Base-by-base conservation (phyloP, 2,888 invertebrate species). In the Coremacera marginata region DNA sequence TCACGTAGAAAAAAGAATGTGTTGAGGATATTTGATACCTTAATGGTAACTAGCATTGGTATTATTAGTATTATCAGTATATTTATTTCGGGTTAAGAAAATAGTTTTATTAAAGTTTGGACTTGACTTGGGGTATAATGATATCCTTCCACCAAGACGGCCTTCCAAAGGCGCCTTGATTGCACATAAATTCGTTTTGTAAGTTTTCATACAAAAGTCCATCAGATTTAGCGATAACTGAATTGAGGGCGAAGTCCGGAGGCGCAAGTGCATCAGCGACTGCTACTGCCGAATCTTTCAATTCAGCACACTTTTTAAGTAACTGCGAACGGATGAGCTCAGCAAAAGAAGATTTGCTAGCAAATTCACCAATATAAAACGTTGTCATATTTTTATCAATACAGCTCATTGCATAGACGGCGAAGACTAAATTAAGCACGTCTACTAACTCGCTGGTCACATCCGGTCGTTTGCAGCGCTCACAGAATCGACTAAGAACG, bases 191-290 rank as follows among this genome's bases (percentile, higher is more conserved):
- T 79, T 92, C 92, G 79, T 92, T 92, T 87, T 95, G 93, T 19
- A 95, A 90, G 86, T 94, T 93, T 87, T 95, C 93, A 87, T 83
- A 95, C 70, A 88, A 82, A 34, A 88, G 79, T 80, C 98, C 98
- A 90, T 97, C 95, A 37, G 96, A 94, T 85, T 91, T 92, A 72
- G 95, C 98, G 22, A 98, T 91, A 51, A 95, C 94, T 34, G 97
- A 97, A 89, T 96, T 95, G 16, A 98, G 90, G 51, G 96, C 93
- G 87, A 95, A 97, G 90, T 98, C 98, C 0, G 97, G 95, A 0
- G 96, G 96, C 3, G 97, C 95, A 34, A 98, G 91, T 37, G 94
- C 94, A 88, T 98, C 98, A 3, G 94, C 95, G 3, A 97, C 91
- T 1, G 93, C 90, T 0, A 97, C 93, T 0, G 94, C 91, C 55